phyloP scores from a whole-genome alignment of 2,113 vertebrate genomes.

The Sander lucioperca region DNA sequence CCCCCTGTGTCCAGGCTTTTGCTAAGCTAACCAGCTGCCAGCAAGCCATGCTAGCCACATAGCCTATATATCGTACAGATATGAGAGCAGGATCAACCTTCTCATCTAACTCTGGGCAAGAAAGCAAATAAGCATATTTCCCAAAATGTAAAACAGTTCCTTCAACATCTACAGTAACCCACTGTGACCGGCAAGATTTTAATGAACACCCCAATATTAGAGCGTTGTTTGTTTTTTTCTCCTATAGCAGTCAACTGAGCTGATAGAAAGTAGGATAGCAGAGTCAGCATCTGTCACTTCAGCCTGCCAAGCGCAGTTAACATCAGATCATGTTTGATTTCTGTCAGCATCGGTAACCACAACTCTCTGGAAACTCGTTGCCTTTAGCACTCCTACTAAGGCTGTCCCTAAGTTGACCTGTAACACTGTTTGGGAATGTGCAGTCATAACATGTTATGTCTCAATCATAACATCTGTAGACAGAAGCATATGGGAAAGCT shows the following conservation, averaged over 20 bases:
- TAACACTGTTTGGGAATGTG: slow-evolving; percentile 71
- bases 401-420: slow-evolving; percentile 72
- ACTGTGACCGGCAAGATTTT: not conserved
- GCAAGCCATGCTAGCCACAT: not conserved
- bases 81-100: not conserved
- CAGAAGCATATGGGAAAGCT: slow-evolving; percentile 81
- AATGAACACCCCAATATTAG: not conserved
- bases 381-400: slow-evolving; percentile 36
- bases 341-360: slow-evolving; percentile 49
- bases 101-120: not conserved
- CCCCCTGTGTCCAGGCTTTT: not conserved
- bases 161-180: too few species aligned
- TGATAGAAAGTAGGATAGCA: slow-evolving; percentile 11
- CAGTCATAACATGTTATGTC: slow-evolving; percentile 79
- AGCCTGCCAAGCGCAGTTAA: slow-evolving; percentile 55
- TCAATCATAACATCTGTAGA: slow-evolving; percentile 77
- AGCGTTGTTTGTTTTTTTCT: not conserved
- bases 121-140: not conserved
- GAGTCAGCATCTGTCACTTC: slow-evolving; percentile 31
- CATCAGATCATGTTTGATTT: slow-evolving; percentile 55
- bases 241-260: not conserved
- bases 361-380: slow-evolving; percentile 9
- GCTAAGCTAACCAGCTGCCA: not conserved
- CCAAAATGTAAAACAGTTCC: not conserved
- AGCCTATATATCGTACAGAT: not conserved